Evolutionary conservation across 2,888 invertebrate species (phyloP), one percentile per base, ranked within the genome.

Genomic region (Drosophila neotestacea): DNA sequence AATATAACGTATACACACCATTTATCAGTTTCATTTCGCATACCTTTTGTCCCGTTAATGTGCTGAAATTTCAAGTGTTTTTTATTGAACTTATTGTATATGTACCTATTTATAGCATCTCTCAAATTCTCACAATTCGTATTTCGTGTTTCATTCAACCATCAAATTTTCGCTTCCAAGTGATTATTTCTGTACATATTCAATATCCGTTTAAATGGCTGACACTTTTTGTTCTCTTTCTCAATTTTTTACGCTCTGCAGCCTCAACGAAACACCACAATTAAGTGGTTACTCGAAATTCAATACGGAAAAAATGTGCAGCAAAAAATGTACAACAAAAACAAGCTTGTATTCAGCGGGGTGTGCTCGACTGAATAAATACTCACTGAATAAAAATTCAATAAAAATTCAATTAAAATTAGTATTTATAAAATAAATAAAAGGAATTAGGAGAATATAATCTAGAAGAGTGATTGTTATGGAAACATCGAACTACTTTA

Each of bases 251-350:
- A 3, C 22, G 22, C 22, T 7, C 39, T 16, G 48, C 13, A 6
- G 55, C 38, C 41, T 41, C 48, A 41, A 59, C 39, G 46, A 41
- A 48, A 59, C 41, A 63, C 36, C 36, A 50, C 41, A 42, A 50
- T 63, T 63, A 59, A 59, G 50, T 59, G 64, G 42, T 44, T 39
- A 38, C 64, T 44, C 42, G 59, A 59, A 44, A 64, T 50, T 50
- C 50, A 44, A 51, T 46, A 36, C 59, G 11, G 6, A 27, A 41
- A 46, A 63, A 63, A 27, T 39, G 16, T n/a, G 5, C 30, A 7
- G 28, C 5, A 48, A 32, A 48, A 34, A 48, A 6, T 36, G 16
- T 16, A 48, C 28, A n/a, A 10, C 27, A 51, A 42, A 6, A 4
- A 28, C 5, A 27, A 42, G 5, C 6, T 16, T n/a, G 22, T 6